Conservation (phyloP, 37 sponge, comb jelly and placozoan genomes). For the Cliona cf. orientalis region DNA sequence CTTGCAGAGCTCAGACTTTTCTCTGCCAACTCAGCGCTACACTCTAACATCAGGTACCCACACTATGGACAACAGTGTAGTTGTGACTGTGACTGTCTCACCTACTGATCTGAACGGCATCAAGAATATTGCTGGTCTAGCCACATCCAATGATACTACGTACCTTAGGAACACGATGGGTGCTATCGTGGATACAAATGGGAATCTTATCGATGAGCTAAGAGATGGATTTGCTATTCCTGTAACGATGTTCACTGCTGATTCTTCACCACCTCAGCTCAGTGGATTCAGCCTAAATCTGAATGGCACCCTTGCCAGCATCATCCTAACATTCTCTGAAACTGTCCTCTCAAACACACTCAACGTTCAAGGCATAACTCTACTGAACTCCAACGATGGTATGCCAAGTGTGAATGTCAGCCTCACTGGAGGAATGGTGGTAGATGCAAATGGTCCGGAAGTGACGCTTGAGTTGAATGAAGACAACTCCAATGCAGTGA, state of each 20-base stretch:
- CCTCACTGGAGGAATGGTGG: slow-evolving; percentile 31
- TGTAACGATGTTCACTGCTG: slow-evolving; percentile 57
- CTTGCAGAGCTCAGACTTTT: slow-evolving; percentile 35
- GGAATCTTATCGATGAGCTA: slow-evolving; percentile 43
- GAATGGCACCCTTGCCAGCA: slow-evolving; percentile 45
- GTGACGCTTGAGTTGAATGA: slow-evolving; percentile 48
- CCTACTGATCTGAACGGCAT: slow-evolving; percentile 66
- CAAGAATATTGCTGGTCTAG: slow-evolving; percentile 67
- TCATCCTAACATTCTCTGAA: slow-evolving; percentile 85
- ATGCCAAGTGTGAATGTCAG: slow-evolving; percentile 10
- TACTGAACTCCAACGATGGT: slow-evolving; percentile 55
- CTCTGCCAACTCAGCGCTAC: slow-evolving; percentile 13
- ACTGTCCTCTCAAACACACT: slow-evolving; percentile 64
- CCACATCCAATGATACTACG: slow-evolving; percentile 69
- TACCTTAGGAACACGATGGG: slow-evolving; percentile 53
- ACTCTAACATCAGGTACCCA: slow-evolving; percentile 26
- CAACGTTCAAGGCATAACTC: slow-evolving; percentile 56
- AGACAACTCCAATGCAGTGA: slow-evolving; percentile 72
- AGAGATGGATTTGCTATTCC: slow-evolving; percentile 39
- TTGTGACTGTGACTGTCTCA: slow-evolving; percentile 49
- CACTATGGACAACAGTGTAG: slow-evolving; percentile 16
- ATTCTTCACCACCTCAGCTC: slow-evolving; percentile 63
- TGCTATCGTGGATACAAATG: slow-evolving; percentile 70
- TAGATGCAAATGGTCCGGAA: slow-evolving; percentile 29
- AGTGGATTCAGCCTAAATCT: slow-evolving; percentile 67